Base-by-base conservation (phyloP, 2,888 invertebrate species). In the Phorcus lineatus region DNA sequence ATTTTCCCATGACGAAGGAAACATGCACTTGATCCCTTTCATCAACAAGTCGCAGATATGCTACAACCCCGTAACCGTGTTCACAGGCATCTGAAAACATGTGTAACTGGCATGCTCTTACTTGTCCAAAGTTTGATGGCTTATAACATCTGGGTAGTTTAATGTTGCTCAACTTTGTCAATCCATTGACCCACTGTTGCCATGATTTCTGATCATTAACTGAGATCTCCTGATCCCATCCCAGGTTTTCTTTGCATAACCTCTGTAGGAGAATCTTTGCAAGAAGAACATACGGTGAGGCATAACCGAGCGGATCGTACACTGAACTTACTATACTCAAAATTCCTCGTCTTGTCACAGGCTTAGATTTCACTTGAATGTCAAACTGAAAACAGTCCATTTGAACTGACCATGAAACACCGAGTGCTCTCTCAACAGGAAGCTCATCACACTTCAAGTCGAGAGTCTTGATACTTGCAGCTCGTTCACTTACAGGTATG, bases 281-380 rank as follows among this genome's bases (percentile, higher is more conserved):
- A 24, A 19, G 7, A 13, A 77, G 36, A n/a, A 54, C 36, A 13
- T 57, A n/a, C 16, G 77, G 77, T n/a, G 77, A 17, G 9, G 19
- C 62, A 40, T 57, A 57, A 6, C 77, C 77, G 9, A 57, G 16
- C 0, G 77, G 77, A 57, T 77, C 77, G 17, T 54, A 62, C 19
- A 57, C 24, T 16, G 40, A 31, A 9, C 13, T 19, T n/a, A 55
- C 62, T 16, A 19, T 40, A 13, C 36, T 57, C 11, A 62, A 40
- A 40, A 57, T 22, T n/a, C 77, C 77, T 19, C 62, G 24, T n/a
- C 66, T 55, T 19, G 57, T 62, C 40, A 36, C n/a, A 2, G 77
- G 40, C 9, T 24, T 77, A 13, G 31, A 24, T 19, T n/a, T 28
- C n/a, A 62, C 4, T 13, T 19, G 13, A 13, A 77, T 47, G 16